These are phyloP conservation scores for Mus spicilegus DNA, from an alignment of 2,113 vertebrate species.

Conservation along the genomic window DNA sequence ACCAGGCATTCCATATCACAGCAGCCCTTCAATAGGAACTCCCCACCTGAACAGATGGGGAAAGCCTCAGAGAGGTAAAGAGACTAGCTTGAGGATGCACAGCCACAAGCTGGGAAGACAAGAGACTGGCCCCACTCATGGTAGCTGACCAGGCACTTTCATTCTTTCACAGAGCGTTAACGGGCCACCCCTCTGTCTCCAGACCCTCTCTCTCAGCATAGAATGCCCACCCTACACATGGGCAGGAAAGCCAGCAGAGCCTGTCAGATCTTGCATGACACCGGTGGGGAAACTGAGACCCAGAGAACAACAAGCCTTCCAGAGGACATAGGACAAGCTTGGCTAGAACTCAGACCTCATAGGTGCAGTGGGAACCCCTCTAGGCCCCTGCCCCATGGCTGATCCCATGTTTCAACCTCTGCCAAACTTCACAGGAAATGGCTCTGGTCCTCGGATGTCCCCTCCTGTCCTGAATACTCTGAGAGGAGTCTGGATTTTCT, in stretches of 20 bases:
- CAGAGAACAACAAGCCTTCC: background rate
- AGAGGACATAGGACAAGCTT: background rate
- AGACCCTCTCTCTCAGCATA: background rate
- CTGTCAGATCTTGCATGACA: background rate
- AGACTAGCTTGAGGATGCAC: background rate
- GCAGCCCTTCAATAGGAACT: background rate
- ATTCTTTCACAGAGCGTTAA: background rate
- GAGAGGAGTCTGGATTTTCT: conserved; percentile 67
- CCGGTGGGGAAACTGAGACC: background rate
- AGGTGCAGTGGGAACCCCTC: background rate
- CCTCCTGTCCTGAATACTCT: conserved; percentile 28
- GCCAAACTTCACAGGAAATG: background rate
- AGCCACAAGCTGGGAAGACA: background rate
- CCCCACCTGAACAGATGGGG: too few species aligned
- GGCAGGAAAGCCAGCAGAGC: background rate
- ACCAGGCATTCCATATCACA: background rate
- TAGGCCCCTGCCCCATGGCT: too few species aligned
- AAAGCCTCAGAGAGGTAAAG: background rate
- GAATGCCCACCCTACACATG: background rate
- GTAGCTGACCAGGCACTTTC: too few species aligned
- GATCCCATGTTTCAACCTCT: background rate
- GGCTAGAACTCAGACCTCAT: background rate
- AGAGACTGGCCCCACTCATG: background rate
- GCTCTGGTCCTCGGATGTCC: background rate
- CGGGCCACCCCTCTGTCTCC: background rate